These are phyloP conservation scores for Rostratula benghalensis DNA, from an alignment of 2,113 vertebrate genomes.

Conservation along the genomic window DNA sequence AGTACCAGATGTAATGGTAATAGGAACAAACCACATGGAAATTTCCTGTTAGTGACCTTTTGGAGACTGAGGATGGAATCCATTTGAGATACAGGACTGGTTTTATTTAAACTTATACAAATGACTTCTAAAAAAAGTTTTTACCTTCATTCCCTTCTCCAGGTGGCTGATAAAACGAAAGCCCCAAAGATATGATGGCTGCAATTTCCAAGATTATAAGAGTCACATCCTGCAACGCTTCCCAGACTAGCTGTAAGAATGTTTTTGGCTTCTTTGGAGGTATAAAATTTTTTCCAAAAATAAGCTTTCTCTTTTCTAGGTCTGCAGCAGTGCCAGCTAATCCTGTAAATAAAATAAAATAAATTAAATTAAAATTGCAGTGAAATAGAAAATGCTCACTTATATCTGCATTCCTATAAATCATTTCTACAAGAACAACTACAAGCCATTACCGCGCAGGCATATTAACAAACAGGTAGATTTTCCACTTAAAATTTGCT, in stretches of 20 bases:
- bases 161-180: conserved; percentile 96
- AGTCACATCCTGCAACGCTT: conserved; percentile 97
- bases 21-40: background rate
- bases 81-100: background rate
- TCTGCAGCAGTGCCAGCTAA: conserved; percentile 87
- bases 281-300: conserved; percentile 97
- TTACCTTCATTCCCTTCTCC: conserved; percentile 87
- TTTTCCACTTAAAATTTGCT: background rate
- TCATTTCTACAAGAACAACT: background rate
- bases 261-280: conserved; percentile 99
- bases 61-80: background rate
- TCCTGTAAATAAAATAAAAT: conserved; percentile 76
- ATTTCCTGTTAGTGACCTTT: background rate
- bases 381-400: background rate
- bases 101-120: background rate
- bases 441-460: background rate
- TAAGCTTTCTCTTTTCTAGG: conserved; percentile 94
- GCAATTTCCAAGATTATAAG: conserved; percentile 98
- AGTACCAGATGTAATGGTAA: background rate
- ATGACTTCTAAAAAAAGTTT: background rate
- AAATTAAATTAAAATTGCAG: background rate
- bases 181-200: conserved; percentile 94
- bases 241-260: conserved; percentile 98
- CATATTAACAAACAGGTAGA: background rate
- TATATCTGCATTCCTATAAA: background rate